Evolutionary conservation across 2,113 vertebrate species (phyloP), one percentile per base, ranked within the genome.

Genomic region (Sylvia atricapilla): DNA sequence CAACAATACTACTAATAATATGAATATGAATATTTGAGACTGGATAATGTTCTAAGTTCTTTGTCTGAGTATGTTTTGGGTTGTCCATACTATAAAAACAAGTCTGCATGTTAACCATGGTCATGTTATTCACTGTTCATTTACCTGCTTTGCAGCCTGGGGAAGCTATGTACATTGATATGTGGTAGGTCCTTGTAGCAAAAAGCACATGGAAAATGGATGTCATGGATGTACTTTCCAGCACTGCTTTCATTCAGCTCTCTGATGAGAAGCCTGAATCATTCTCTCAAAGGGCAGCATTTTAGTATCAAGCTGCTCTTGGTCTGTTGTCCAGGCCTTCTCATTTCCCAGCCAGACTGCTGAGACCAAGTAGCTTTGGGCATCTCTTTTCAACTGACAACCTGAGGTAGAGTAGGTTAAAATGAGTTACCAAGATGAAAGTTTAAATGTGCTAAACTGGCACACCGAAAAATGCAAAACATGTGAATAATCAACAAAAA

Each of bases 81-180:
- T n/a, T 75, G 39, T 37, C 56, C n/a, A 20, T 67, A 5, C 43
- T 63, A 53, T 21, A 43, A 69, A 70, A 59, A 22, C 6, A 27
- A 41, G 9, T 17, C 49, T 37, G 22, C 16, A 1, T n/a, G 6
- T 56, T 56, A 85, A 24, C 27, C 13, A 4, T 18, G 41, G 33
- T 33, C 35, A 4, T 0, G 0, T 46, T 82, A 15, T 24, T 78
- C 28, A 2, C 24, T 63, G 20, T 37, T 64, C 43, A 11, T 39
- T 66, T 69, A 35, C 18, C 15, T 33, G 15, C 52, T 68, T 58
- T 53, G 31, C 37, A 50, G 41, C 47, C 21, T 76, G 47, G 53
- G 13, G 58, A 46, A 46, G 22, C 14, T 46, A 24, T 37, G 89
- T 27, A 49, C 11, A 10, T 59, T 37, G 8, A 31, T 31, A 4